Evolutionary conservation across 2,797 vertebrate genomes (phyloP), one percentile per base, ranked within the genome.

Genomic region (Borostomias antarcticus): DNA sequence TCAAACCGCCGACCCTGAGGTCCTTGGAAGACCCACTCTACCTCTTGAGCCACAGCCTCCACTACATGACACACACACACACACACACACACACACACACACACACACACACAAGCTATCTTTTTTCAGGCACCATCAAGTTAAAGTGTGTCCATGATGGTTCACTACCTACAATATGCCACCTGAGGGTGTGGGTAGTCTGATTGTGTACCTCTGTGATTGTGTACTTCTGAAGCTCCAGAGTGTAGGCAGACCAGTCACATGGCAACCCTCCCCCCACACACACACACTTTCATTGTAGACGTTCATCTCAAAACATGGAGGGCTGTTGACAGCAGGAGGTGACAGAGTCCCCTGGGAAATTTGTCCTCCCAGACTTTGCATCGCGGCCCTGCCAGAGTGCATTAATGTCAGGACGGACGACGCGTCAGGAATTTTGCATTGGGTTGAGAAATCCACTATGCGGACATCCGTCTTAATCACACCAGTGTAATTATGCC

Each of bases 281-380:
- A n/a, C n/a, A n/a, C n/a, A n/a, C n/a, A n/a, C n/a, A n/a, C n/a
- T 48, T 52, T 69, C 72, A 71, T 51, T 62, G 70, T 67, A 64
- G 64, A 60, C 68, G 68, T 77, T 72, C 40, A 79, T 81, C 66
- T 68, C 65, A 77, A 56, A 60, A 54, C 66, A 66, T 57, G 29
- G 43, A 43, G 47, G 58, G 66, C 61, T 74, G 67, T 65, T 76
- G 76, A 70, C 68, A 78, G 69, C 63, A 73, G 43, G 62, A 80
- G 66, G 64, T 75, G 75, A 61, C 74, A 71, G 63, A 62, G 59
- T 58, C 75, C 76, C 64, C 21, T 47, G 68, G 79, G 80, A 86
- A 72, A 75, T 69, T 48, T 54, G 28, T 62, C 68, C 50, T 61
- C 51, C 37, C 62, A 67, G 17, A 68, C 69, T 70, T 73, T 52